Base-by-base conservation (phyloP, 2,888 invertebrate genomes). In the Rhodophaea formosa region DNA sequence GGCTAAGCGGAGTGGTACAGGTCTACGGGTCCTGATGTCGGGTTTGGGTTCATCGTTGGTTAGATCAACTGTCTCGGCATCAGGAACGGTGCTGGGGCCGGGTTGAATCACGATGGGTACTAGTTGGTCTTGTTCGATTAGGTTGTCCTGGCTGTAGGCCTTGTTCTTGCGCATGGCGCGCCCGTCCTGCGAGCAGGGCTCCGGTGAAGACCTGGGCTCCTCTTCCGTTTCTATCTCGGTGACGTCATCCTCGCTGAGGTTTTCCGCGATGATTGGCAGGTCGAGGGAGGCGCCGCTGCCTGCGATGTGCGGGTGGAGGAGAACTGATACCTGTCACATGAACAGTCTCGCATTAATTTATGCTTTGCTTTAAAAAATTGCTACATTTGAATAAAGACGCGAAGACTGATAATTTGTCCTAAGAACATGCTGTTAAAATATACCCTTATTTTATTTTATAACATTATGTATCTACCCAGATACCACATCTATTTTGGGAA, bases 251-350 rank as follows among this genome's bases (percentile, higher is more conserved):
- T 86, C 86, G 3, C 74, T 68, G 3, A 69, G 61, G 53, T 81
- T 79, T 56, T 87, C 88, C 0, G 77, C 75, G 12, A 86, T 86
- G 8, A 81, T 82, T 0, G 88, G 88, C 32, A 88, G 63, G 59
- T 88, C 88, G 0, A 88, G 70, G 0, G 88, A 88, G 1, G 79
- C 74, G 0, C 87, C 87, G 14, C 83, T 79, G 0, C 72, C 70
- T 0, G 86, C 72, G 1, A 84, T 75, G 59, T 80, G 79, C 0
- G 87, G 88, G 53, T 89, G 87, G 0, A 89, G 71, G 7, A 89
- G 64, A 5, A 87, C 80, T 5, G 89, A 89, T 0, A 89, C 84
- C 89, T 89, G 67, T 15, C 35, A 30, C 45, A 45, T 23, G 12
- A 54, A 12, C 3, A 39, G 15, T 12, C 8, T 14, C 23, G 5